These are phyloP conservation scores for Oryzias sinensis DNA, from an alignment of 2,797 vertebrate genomes.

Conservation along the genomic window DNA sequence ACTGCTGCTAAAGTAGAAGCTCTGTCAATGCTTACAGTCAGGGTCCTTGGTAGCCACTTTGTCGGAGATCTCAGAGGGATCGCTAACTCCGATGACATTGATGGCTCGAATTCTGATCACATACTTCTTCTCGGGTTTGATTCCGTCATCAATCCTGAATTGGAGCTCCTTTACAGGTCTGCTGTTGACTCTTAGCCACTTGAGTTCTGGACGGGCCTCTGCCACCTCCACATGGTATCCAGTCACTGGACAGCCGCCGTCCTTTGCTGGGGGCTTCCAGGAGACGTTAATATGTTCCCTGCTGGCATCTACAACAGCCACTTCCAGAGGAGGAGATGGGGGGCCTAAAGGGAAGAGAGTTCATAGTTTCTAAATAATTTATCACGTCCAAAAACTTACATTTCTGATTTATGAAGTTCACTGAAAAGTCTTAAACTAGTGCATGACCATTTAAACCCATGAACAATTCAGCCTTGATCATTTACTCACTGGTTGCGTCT, in stretches of 20 bases:
- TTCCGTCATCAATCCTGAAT: constrained; percentile 91
- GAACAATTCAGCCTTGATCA: neutral
- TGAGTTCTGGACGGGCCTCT: constrained; percentile 92
- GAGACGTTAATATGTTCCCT: constrained; percentile 92
- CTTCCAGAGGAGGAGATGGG: constrained; percentile 91
- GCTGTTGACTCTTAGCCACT: constrained; percentile 95
- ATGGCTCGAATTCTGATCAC: constrained; percentile 94
- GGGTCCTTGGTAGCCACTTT: constrained; percentile 95
- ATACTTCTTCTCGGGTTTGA: constrained; percentile 96
- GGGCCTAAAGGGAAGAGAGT: constrained; percentile 70
- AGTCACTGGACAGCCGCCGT: constrained; percentile 90
- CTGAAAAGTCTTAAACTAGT: neutral
- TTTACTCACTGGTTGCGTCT: constrained; percentile 88
- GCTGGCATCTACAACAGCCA: constrained; percentile 88
- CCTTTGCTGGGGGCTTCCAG: constrained; percentile 93
- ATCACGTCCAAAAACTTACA: neutral
- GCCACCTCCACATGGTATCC: constrained; percentile 97
- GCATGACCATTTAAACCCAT: neutral
- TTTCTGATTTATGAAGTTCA: neutral
- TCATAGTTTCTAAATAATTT: neutral
- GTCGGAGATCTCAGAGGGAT: constrained; percentile 94
- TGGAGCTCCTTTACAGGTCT: constrained; percentile 92
- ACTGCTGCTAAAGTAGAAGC: too few species aligned
- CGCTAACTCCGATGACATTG: constrained; percentile 91
- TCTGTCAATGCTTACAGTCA: constrained; percentile 82